A percentile compares a stretch with the other conserved stretches of the same genome.
phyloP scores from a whole-genome alignment of 2,797 vertebrate genomes.

The Oreortyx pictus region DNA sequence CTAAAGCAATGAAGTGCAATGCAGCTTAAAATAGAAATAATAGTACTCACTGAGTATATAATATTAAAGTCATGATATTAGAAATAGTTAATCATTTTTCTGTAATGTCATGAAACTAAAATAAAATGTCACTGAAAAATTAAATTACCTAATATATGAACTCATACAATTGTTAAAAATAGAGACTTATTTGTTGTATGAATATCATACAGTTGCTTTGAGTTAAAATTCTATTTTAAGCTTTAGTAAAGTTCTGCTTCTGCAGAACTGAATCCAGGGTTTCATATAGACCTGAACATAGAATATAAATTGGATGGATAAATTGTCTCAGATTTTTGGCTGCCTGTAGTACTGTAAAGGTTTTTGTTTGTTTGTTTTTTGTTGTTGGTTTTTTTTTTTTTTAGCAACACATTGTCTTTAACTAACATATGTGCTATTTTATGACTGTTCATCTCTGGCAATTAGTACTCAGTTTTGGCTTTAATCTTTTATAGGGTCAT shows the following conservation, averaged over 20 bases:
- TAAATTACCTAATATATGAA: not conserved
- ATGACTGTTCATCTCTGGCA: not conserved
- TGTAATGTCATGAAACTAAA: not conserved
- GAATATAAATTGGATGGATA: not conserved
- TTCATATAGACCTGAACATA: not conserved
- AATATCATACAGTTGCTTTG: not conserved
- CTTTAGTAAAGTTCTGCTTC: not conserved
- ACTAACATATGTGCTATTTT: not conserved
- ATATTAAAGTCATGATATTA: not conserved
- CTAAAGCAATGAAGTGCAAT: not conserved
- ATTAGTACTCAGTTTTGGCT: not conserved
- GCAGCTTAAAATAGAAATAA: not conserved
- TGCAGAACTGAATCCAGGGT: not conserved
- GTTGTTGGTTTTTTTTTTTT: not conserved
- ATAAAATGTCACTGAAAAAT: not conserved
- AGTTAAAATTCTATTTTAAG: not conserved
- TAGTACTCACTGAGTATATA: not conserved
- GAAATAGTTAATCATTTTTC: not conserved
- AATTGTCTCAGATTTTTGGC: not conserved
- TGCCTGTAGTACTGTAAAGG: not conserved
- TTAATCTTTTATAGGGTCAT: conserved; percentile 2
- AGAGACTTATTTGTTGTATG: not conserved
- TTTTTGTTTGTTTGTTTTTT: not conserved
- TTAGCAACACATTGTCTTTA: not conserved
- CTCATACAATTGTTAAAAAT: not conserved